phyloP scores from a whole-genome alignment of 1,140 invertebrate genomes.

The Nylanderia fulva region DNA sequence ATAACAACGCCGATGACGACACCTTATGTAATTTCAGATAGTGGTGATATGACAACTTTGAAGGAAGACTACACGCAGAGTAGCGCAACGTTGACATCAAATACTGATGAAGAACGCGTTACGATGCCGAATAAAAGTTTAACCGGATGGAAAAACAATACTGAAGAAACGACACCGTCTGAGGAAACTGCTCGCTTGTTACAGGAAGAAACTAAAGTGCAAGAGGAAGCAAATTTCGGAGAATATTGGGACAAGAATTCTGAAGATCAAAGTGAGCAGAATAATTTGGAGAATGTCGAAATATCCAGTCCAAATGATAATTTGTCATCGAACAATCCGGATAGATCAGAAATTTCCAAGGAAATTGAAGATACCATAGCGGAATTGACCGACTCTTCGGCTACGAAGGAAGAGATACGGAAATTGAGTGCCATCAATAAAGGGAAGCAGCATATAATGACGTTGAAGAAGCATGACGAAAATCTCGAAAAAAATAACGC shows the following conservation, averaged over 20 bases:
- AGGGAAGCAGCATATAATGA: background rate
- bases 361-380: slow-evolving; percentile 7
- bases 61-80: slow-evolving; percentile 11
- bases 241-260: slow-evolving; percentile 7
- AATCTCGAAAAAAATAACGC: slow-evolving; percentile 47
- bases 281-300: slow-evolving; percentile 23
- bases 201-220: background rate
- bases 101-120: slow-evolving; percentile 10
- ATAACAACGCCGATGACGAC: slow-evolving; percentile 49
- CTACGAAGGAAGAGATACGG: background rate
- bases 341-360: background rate
- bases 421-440: background rate
- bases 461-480: slow-evolving; percentile 6
- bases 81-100: slow-evolving; percentile 20
- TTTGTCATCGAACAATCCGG: background rate
- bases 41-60: slow-evolving; percentile 58
- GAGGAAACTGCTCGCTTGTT: background rate
- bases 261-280: background rate
- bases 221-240: background rate
- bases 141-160: background rate
- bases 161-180: background rate
- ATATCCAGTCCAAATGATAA: slow-evolving; percentile 14
- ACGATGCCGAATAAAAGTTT: slow-evolving; percentile 26
- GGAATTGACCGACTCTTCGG: background rate
- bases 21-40: slow-evolving; percentile 4